Evolutionary conservation across 2,888 invertebrate species (phyloP).

Genomic region (Papilio protenor): DNA sequence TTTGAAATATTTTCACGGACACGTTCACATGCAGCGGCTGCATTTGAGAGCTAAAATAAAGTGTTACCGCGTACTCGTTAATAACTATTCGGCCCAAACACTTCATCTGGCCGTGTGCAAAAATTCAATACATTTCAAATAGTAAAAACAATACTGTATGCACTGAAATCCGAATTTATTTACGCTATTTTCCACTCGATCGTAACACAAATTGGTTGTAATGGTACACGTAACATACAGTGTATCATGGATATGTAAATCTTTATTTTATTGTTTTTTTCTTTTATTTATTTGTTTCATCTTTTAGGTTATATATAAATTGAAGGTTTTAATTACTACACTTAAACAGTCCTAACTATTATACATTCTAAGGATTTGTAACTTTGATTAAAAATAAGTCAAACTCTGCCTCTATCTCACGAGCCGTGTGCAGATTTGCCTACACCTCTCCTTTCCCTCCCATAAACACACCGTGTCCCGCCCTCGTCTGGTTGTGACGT

Average conservation of each 20-base stretch:
- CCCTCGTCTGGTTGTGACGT: no score
- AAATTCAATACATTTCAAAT: slow-evolving; percentile 34
- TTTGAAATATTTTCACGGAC: slow-evolving; percentile 14
- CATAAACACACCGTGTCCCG: no score
- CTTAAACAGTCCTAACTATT: background rate
- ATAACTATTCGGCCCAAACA: slow-evolving; percentile 21
- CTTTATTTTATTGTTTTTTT: background rate
- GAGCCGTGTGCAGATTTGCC: no score
- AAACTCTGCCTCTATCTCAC: background rate
- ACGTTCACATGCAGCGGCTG: slow-evolving; percentile 24
- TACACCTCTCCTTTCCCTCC: no score
- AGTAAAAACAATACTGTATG: slow-evolving; percentile 24
- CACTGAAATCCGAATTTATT: slow-evolving; percentile 19
- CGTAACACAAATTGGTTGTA: slow-evolving; percentile 1
- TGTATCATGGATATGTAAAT: background rate
- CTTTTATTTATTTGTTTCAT: background rate
- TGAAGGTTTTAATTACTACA: background rate
- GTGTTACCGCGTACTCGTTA: slow-evolving; percentile 13
- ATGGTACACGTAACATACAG: background rate
- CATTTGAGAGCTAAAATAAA: slow-evolving; percentile 30
- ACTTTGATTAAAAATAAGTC: background rate
- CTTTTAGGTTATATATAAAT: background rate
- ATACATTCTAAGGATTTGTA: background rate
- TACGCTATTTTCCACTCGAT: slow-evolving; percentile 17
- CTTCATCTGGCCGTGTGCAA: slow-evolving; percentile 28